Evolutionary conservation across 2,113 vertebrate species (phyloP), one percentile per base, ranked within the genome.

Genomic region (Prinia subflava): DNA sequence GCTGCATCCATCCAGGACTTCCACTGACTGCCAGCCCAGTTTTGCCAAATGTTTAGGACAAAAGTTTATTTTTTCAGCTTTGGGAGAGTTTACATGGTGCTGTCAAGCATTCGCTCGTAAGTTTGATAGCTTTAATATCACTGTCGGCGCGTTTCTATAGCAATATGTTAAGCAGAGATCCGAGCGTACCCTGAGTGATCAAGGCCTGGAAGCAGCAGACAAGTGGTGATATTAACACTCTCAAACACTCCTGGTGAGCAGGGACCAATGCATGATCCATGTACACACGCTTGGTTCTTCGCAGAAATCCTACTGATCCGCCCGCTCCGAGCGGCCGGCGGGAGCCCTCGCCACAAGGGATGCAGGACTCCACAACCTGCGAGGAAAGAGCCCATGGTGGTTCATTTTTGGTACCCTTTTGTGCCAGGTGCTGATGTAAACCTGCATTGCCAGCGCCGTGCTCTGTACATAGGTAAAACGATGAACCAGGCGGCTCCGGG

Each of bases 61-160:
- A 95, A 91, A 96, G 84, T 95, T 93, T 96, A 69, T 93, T 92
- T 94, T 94, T 83, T 73, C 96, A 79, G 79, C 77, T 96, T 97
- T 89, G 95, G 94, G 92, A 96, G 91, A 93, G 92, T 96, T 96
- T 95, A 92, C 94, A 92, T 64, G 87, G 73, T 76, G 91, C 91
- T 92, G 95, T 91, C 85, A 92, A 83, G 92, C 80, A 33, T 91
- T 83, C 0, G 25, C 93, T 85, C 70, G 4, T 85, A 71, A 92
- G 81, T 94, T 96, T 93, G 95, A 96, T 96, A 96, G 95, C 95
- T 96, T 96, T 90, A 97, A 75, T 93, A 95, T 96, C 89, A 83
- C 96, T 89, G 80, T 96, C 92, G 52, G 77, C 20, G 2, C 20
- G 91, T 97, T 90, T 93, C 95, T 93, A 30, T 93, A 56, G 82